phyloP scores from a whole-genome alignment of 1,140 invertebrate species.

The Bombus pascuorum region DNA sequence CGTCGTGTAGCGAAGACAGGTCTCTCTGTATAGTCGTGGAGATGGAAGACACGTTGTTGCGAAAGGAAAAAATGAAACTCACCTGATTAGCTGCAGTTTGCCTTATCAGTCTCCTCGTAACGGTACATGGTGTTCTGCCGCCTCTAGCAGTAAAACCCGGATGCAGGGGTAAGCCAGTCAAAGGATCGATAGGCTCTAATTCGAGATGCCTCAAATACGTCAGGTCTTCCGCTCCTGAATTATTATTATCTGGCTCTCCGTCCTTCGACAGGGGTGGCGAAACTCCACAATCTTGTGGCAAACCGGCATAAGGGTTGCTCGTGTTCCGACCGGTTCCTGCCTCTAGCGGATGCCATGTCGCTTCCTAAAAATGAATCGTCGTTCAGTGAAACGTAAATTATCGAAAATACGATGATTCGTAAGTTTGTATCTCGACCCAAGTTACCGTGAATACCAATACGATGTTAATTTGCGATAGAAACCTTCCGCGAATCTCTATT shows the following conservation, averaged over 20 bases:
- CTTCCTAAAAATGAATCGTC: slow-evolving; percentile 74
- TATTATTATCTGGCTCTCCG: slow-evolving; percentile 80
- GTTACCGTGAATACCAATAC: not conserved
- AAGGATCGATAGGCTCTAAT: slow-evolving; percentile 86
- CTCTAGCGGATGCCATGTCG: slow-evolving; percentile 82
- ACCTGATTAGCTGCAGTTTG: slow-evolving; percentile 77
- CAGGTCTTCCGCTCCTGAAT: slow-evolving; percentile 80
- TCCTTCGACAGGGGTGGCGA: slow-evolving; percentile 78
- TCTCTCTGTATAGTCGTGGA: not conserved
- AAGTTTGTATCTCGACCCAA: not conserved
- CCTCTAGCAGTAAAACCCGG: slow-evolving; percentile 80
- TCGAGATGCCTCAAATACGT: slow-evolving; percentile 90
- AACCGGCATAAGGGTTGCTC: slow-evolving; percentile 75
- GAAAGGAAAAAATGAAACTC: not conserved
- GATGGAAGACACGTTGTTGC: not conserved
- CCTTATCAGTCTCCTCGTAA: slow-evolving; percentile 85
- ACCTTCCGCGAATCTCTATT: too few species aligned
- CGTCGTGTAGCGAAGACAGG: not conserved
- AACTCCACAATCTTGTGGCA: slow-evolving; percentile 76
- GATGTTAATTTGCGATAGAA: not conserved
- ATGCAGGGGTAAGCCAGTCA: slow-evolving; percentile 74
- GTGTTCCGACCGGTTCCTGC: slow-evolving; percentile 78
- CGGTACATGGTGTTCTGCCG: slow-evolving; percentile 92
- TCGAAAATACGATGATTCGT: not conserved
- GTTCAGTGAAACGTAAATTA: not conserved